Evolutionary conservation across 2,888 invertebrate species (phyloP).

Genomic region (Pterobdella sp.): DNA sequence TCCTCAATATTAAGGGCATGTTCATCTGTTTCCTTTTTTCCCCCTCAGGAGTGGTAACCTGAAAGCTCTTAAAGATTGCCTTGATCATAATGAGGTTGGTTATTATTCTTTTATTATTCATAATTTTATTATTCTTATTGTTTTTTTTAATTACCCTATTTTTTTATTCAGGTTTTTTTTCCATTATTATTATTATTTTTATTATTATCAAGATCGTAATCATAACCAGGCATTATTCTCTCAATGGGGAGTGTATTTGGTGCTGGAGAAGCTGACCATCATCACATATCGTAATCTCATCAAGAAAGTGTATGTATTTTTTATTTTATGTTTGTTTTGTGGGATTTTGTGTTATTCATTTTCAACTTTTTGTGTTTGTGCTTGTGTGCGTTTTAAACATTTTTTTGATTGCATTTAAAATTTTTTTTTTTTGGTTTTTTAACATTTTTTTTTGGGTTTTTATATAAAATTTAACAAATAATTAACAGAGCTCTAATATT

Average conservation of each 20-base stretch:
- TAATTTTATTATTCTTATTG: background rate
- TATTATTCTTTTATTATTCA: background rate
- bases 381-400: background rate
- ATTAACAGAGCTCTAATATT: constrained; percentile 52
- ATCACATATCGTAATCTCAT: constrained; percentile 91
- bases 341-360: background rate
- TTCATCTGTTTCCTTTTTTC: background rate
- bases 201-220: background rate
- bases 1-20: background rate
- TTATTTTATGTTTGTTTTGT: background rate
- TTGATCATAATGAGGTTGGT: background rate
- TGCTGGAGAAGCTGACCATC: constrained; percentile 89
- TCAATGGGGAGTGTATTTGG: constrained; percentile 83
- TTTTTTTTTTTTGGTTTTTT: background rate
- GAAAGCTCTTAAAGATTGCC: background rate
- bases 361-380: background rate
- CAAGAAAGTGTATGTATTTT: constrained; percentile 53
- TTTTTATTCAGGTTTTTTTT: background rate
- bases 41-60: background rate
- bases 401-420: background rate
- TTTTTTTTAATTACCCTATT: background rate
- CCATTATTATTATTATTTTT: constrained; percentile 1
- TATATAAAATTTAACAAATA: background rate
- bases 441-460: background rate
- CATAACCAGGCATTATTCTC: background rate